These are phyloP conservation scores for Cololabis saira DNA, from an alignment of 2,113 vertebrate genomes.

Conservation along the genomic window DNA sequence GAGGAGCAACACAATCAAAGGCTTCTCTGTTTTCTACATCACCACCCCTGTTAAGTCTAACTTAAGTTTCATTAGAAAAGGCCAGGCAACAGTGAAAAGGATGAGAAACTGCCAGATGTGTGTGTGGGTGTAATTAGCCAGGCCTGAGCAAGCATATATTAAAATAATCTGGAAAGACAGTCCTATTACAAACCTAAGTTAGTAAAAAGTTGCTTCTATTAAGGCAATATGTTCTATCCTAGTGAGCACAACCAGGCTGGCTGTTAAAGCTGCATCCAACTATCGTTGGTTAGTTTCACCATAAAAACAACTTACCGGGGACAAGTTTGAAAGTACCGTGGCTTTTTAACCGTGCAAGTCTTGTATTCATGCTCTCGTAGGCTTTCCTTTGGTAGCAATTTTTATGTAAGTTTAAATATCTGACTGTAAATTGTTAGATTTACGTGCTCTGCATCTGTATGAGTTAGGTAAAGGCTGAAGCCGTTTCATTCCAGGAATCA, in stretches of 20 bases:
- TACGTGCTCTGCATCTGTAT: too few relatives aligned
- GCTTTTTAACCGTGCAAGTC: too few relatives aligned
- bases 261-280: slow-evolving; percentile 16
- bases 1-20: slow-evolving; percentile 40
- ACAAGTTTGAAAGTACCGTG: too few relatives aligned
- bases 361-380: too few relatives aligned
- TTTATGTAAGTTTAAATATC: too few relatives aligned
- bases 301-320: neutral
- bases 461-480: too few relatives aligned
- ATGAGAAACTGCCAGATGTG: slow-evolving; percentile 49
- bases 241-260: slow-evolving; percentile 11
- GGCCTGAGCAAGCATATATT: slow-evolving; percentile 36
- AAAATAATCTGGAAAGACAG: slow-evolving; percentile 50
- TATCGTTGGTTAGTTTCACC: neutral
- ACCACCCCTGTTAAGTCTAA: slow-evolving; percentile 19
- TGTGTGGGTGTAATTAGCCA: slow-evolving; percentile 58
- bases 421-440: too few relatives aligned
- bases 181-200: slow-evolving; percentile 44
- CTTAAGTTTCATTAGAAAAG: slow-evolving; percentile 41
- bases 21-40: slow-evolving; percentile 36
- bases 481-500: too few relatives aligned
- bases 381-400: too few relatives aligned
- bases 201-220: slow-evolving; percentile 31
- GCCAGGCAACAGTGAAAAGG: slow-evolving; percentile 16
- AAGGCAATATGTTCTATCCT: slow-evolving; percentile 30